phyloP scores from a whole-genome alignment of 2,888 invertebrate species.

The Drosophila acutilabella region DNA sequence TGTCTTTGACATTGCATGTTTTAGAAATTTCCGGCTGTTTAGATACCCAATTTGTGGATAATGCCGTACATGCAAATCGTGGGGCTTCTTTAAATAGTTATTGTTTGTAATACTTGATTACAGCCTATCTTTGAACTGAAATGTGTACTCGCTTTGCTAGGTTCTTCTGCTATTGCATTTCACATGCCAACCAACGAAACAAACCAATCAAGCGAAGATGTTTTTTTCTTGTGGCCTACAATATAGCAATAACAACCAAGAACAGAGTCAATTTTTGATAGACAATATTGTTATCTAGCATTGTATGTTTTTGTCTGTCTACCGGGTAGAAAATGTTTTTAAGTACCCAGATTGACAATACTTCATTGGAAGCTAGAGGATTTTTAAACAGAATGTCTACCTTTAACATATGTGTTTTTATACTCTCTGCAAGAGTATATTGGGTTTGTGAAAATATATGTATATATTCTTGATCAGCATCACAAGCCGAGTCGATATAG shows the following conservation, averaged over 20 bases:
- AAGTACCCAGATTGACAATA: slow-evolving; percentile 34
- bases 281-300: slow-evolving; percentile 59
- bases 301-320: slow-evolving; percentile 15
- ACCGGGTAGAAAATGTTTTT: slow-evolving; percentile 40
- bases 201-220: slow-evolving; percentile 55
- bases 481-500: too few relatives aligned
- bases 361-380: slow-evolving; percentile 8
- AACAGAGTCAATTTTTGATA: slow-evolving; percentile 63
- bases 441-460: too few relatives aligned
- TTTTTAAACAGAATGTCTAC: slow-evolving; percentile 11
- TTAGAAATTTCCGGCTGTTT: slow-evolving; percentile 68
- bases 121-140: slow-evolving; percentile 67
- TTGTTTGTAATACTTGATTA: slow-evolving; percentile 77
- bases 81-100: slow-evolving; percentile 26
- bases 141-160: slow-evolving; percentile 41
- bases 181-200: slow-evolving; percentile 63
- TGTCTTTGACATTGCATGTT: slow-evolving; percentile 59
- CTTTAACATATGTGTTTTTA: too few relatives aligned
- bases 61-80: slow-evolving; percentile 52
- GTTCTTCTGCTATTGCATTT: slow-evolving; percentile 64
- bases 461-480: too few relatives aligned
- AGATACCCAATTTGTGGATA: slow-evolving; percentile 79
- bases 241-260: slow-evolving; percentile 48
- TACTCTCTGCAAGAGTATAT: too few relatives aligned
- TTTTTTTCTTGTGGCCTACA: slow-evolving; percentile 64